Conservation (phyloP, 2,888 invertebrate species). For the Hydrotaea cyrtoneurina region DNA sequence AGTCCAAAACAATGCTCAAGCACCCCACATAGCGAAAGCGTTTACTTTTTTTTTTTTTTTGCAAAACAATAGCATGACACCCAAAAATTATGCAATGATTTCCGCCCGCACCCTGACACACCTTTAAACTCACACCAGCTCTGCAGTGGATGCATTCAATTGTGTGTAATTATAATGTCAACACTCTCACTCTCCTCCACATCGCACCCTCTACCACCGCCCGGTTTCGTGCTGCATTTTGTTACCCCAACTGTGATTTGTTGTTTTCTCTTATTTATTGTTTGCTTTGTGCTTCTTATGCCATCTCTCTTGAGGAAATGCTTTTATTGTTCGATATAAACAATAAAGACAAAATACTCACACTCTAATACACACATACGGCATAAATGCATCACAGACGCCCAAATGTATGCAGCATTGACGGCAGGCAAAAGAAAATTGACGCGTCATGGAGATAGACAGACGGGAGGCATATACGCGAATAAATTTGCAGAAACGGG, state of each 20-base stretch:
- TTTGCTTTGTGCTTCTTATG: slow-evolving; percentile 13
- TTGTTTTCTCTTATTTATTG: slow-evolving; percentile 24
- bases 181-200: neutral
- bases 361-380: neutral
- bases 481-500: neutral
- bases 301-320: slow-evolving; percentile 14
- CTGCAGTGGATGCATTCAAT: neutral
- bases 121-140: no score
- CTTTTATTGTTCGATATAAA: neutral
- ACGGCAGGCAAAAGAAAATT: slow-evolving; percentile 5
- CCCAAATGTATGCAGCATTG: slow-evolving; percentile 17
- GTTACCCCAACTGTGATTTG: slow-evolving; percentile 42
- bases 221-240: slow-evolving; percentile 1
- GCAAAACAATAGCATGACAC: slow-evolving; percentile 5
- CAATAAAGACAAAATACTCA: slow-evolving; percentile 14
- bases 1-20: neutral
- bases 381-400: slow-evolving; percentile 12
- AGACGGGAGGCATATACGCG: no score
- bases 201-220: neutral
- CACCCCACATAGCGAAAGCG: neutral
- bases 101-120: neutral
- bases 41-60: no score
- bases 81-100: slow-evolving; percentile 4
- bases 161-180: slow-evolving; percentile 22
- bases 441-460: neutral